These are phyloP conservation scores for Solenodon paradoxus DNA, from an alignment of 2,113 vertebrate species.

Conservation along the genomic window DNA sequence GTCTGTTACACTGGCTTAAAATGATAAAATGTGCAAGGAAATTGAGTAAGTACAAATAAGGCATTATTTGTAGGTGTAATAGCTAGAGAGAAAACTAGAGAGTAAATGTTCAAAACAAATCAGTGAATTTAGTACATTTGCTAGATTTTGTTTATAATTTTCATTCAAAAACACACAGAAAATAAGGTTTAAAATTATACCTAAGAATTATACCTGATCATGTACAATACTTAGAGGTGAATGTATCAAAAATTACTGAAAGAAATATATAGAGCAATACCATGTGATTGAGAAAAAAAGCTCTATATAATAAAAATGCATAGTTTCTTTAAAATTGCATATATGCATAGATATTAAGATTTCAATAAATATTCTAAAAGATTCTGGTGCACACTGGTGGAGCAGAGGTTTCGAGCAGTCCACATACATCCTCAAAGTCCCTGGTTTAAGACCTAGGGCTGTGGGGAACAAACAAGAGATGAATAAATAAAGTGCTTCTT, in stretches of 20 bases:
- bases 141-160: neutral
- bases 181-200: neutral
- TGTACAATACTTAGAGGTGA: neutral
- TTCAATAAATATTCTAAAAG: neutral
- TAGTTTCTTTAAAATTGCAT: neutral
- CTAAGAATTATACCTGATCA: neutral
- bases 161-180: neutral
- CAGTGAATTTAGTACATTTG: neutral
- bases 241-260: neutral
- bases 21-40: neutral
- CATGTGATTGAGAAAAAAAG: neutral
- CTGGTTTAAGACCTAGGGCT: too few relatives aligned
- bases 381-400: too few relatives aligned
- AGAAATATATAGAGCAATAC: neutral
- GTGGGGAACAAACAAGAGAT: too few relatives aligned
- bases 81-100: neutral
- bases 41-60: neutral
- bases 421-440: too few relatives aligned
- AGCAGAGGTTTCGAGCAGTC: too few relatives aligned
- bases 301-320: neutral
- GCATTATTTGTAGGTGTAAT: neutral
- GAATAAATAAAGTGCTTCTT: too few relatives aligned
- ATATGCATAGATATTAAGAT: neutral
- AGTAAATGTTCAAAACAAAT: neutral
- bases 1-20: neutral